Percentiles rank a stretch among this genome's conserved stretches.
These are phyloP conservation scores for Camponotus fellah DNA, from an alignment of 2,888 invertebrate genomes.

Conservation along the genomic window DNA sequence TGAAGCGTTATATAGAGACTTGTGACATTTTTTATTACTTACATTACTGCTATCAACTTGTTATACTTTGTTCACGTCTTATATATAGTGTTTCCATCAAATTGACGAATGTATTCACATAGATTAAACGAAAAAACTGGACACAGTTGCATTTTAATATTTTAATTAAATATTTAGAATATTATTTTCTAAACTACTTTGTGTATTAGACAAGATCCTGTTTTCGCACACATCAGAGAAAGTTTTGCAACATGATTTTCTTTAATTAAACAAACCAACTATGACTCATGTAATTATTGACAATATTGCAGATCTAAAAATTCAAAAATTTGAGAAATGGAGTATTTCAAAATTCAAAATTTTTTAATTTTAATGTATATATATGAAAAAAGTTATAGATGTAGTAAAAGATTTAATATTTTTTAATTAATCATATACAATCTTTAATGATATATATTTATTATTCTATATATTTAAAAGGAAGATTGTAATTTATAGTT, in stretches of 20 bases:
- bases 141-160: background rate
- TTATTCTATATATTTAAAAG: background rate
- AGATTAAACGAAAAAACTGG: slow-evolving; percentile 3
- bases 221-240: background rate
- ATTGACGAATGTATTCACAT: background rate
- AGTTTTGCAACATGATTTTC: background rate
- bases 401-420: background rate
- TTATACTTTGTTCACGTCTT: background rate
- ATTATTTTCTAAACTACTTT: background rate
- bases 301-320: background rate
- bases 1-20: background rate
- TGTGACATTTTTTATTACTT: background rate
- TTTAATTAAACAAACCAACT: background rate
- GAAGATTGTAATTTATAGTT: background rate
- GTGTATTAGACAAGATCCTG: background rate
- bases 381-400: background rate
- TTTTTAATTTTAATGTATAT: background rate
- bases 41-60: background rate
- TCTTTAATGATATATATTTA: background rate
- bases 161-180: background rate
- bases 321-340: background rate
- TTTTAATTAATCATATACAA: background rate
- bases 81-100: background rate
- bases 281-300: background rate
- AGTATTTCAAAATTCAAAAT: background rate